These are phyloP conservation scores for Tubulanus polymorphus DNA, from an alignment of 2,888 invertebrate genomes.

Conservation along the genomic window DNA sequence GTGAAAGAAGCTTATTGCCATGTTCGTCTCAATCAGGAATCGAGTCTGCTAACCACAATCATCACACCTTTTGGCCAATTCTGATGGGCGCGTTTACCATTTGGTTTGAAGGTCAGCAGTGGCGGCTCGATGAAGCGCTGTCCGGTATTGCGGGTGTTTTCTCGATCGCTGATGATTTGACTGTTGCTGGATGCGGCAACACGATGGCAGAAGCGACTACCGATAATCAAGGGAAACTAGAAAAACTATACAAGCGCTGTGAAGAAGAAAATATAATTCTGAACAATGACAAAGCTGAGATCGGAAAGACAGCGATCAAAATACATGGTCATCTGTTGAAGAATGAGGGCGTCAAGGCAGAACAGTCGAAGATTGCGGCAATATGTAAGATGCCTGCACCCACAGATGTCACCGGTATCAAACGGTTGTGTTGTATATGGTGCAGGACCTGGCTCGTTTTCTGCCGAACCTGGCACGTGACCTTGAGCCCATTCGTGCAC, in stretches of 20 bases:
- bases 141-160: slow-evolving; percentile 9
- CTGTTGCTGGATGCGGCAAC: slow-evolving; percentile 14
- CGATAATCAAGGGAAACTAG: slow-evolving; percentile 11
- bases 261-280: slow-evolving; percentile 11
- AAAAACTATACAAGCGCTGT: slow-evolving; percentile 12
- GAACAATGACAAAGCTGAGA: slow-evolving; percentile 14
- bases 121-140: slow-evolving; percentile 18
- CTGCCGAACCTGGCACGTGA: slow-evolving; percentile 7
- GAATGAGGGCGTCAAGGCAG: neutral
- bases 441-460: slow-evolving; percentile 16
- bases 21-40: slow-evolving; percentile 18
- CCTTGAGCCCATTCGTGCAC: slow-evolving; percentile 8
- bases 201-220: slow-evolving; percentile 6
- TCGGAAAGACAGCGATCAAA: neutral
- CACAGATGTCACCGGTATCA: slow-evolving; percentile 3
- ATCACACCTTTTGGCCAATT: slow-evolving; percentile 26
- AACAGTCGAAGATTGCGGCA: neutral
- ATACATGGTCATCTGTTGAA: slow-evolving; percentile 4
- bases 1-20: slow-evolving; percentile 25
- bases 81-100: slow-evolving; percentile 20
- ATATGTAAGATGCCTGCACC: slow-evolving; percentile 6
- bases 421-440: slow-evolving; percentile 8
- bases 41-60: slow-evolving; percentile 24
- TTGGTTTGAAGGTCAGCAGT: slow-evolving; percentile 22
- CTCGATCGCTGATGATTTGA: neutral